A percentile compares a stretch with the other conserved stretches of the same genome.
Evolutionary conservation across 2,797 vertebrate species (phyloP).

Genomic region (Ptychadena robeensis): DNA sequence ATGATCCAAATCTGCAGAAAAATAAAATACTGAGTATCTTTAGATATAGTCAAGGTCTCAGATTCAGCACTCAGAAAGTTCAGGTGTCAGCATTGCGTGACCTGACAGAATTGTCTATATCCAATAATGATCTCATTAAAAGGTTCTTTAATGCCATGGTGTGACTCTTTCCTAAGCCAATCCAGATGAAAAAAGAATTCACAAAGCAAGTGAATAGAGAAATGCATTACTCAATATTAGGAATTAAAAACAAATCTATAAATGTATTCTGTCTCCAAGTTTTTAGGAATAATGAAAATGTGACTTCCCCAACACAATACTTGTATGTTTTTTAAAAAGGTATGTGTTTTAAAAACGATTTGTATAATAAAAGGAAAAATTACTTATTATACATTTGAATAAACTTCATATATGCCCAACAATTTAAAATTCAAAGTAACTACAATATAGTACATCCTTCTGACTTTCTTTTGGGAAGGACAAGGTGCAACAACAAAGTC

Average conservation of each 20-base stretch:
- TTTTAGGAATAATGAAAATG: neutral
- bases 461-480: too few species aligned
- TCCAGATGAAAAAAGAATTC: neutral
- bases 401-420: too few species aligned
- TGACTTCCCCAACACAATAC: neutral
- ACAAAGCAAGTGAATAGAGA: neutral
- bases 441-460: too few species aligned
- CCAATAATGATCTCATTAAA: conserved; percentile 20
- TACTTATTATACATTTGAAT: too few species aligned
- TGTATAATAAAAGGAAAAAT: too few species aligned
- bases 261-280: neutral
- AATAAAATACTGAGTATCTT: neutral
- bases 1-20: neutral
- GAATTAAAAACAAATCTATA: neutral
- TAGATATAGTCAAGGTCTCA: neutral
- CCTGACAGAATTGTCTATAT: conserved; percentile 15
- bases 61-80: neutral
- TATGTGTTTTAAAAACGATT: too few species aligned
- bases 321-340: neutral
- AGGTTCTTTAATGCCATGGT: neutral
- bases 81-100: neutral
- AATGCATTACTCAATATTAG: neutral
- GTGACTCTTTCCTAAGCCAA: neutral
- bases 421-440: too few species aligned
- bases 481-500: too few species aligned